Conservation (phyloP, 1,140 invertebrate genomes). For the Dufourea novaeangliae region DNA sequence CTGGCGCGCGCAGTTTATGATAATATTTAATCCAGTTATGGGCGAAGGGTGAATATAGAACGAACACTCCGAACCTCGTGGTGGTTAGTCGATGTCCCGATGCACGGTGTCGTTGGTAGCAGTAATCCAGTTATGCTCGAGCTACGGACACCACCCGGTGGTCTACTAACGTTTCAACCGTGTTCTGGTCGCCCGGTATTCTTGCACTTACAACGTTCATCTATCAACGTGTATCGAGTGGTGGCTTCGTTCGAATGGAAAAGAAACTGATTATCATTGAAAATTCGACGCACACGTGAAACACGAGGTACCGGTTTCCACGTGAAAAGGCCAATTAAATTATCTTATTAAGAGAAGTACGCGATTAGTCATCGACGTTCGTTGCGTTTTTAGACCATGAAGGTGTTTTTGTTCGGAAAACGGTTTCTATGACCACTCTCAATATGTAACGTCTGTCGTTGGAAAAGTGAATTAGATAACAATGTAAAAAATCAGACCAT, state of each 20-base stretch:
- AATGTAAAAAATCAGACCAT: neutral
- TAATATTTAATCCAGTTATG: slow-evolving; percentile 80
- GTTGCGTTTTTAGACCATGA: neutral
- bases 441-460: neutral
- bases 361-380: neutral
- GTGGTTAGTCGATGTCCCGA: slow-evolving; percentile 72
- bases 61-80: slow-evolving; percentile 63
- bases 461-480: neutral
- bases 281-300: too few species aligned
- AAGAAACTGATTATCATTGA: neutral
- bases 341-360: neutral
- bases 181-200: slow-evolving; percentile 26
- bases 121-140: slow-evolving; percentile 75
- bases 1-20: slow-evolving; percentile 72
- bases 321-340: neutral
- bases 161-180: slow-evolving; percentile 46
- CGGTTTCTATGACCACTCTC: too few species aligned
- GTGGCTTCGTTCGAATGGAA: neutral
- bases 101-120: slow-evolving; percentile 64
- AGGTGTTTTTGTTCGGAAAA: too few species aligned
- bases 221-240: neutral
- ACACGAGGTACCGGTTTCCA: too few species aligned
- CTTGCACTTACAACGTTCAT: neutral
- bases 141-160: slow-evolving; percentile 60
- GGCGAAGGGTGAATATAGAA: slow-evolving; percentile 61